These are phyloP conservation scores for Ammodytes dubius DNA, from an alignment of 2,113 vertebrate genomes.

Conservation along the genomic window DNA sequence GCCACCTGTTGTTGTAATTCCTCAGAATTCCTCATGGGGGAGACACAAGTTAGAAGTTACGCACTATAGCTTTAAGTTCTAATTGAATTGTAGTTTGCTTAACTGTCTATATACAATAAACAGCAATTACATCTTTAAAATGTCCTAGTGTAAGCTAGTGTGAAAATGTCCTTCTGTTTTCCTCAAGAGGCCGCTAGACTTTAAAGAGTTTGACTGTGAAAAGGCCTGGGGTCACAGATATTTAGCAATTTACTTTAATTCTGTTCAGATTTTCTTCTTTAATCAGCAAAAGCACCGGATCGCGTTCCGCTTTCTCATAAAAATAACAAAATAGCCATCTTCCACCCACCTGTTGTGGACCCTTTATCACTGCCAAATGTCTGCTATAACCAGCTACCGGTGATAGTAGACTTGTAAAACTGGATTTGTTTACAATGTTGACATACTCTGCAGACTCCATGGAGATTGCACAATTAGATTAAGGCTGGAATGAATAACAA, in stretches of 20 bases:
- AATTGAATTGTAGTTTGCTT: background rate
- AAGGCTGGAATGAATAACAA: slow-evolving; percentile 28
- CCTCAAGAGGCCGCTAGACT: background rate
- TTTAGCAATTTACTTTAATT: background rate
- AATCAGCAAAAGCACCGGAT: background rate
- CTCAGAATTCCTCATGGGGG: too few species aligned
- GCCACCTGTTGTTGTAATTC: too few species aligned
- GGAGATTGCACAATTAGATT: slow-evolving; percentile 24
- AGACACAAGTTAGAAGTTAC: too few species aligned
- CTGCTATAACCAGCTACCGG: background rate
- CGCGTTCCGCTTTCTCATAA: background rate
- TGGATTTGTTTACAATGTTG: background rate
- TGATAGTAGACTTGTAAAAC: background rate
- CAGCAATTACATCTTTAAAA: background rate
- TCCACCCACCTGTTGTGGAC: background rate
- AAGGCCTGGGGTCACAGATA: background rate
- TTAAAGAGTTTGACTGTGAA: background rate
- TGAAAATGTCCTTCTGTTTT: slow-evolving; percentile 5
- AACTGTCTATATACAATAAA: background rate
- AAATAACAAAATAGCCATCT: background rate
- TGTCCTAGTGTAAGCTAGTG: background rate
- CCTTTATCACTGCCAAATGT: background rate
- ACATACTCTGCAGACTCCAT: background rate
- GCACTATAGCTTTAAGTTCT: too few species aligned
- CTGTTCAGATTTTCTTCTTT: background rate